Base-by-base conservation (phyloP, 2,113 vertebrate species). In the Zonotrichia leucophrys region DNA sequence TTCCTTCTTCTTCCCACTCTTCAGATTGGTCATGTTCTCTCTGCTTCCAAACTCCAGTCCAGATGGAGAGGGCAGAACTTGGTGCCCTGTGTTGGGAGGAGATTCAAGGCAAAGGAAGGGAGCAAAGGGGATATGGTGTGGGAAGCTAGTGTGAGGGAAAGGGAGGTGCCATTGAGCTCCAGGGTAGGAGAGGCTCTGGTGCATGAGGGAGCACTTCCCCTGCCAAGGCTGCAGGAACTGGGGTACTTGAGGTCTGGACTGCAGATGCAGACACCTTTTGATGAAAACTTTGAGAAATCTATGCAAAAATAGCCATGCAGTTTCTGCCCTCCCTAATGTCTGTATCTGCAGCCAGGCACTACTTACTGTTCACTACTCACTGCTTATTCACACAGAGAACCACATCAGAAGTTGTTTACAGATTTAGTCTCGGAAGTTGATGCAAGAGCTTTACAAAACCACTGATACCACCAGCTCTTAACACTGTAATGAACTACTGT, bases 161-260 rank as follows among this genome's bases (percentile, higher is more conserved):
- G 9, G 12, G n/a, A 64, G 12, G 3, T 1, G 3, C 21, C 1
- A 5, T 23, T 35, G 2, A 4, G 9, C 9, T 68, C 25, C 7
- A 20, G 44, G 23, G 27, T 12, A 20, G 25, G 39, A 85, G 31
- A 58, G 17, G 11, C 9, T 76, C 76, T 1, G 2, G 33, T 13
- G 10, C 44, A 24, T 13, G 15, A 42, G 30, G 25, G 30, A 73
- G 35, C 9, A 2, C 7, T 91, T 85, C 25, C 1, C 1, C 13
- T 5, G 2, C 17, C 0, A 1, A 52, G 52, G 20, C 28, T 78
- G 12, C 5, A 4, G 56, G 15, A 16, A 23, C 13, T 31, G 19
- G 22, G 13, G 2, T 23, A 33, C 28, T 46, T 63, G 60, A 67
- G 20, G 20, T 75, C 62, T 37, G 58, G 27, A 35, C 5, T 37